These are phyloP conservation scores for Muscicapa adusta DNA, from an alignment of 2,113 vertebrate genomes.

Conservation along the genomic window DNA sequence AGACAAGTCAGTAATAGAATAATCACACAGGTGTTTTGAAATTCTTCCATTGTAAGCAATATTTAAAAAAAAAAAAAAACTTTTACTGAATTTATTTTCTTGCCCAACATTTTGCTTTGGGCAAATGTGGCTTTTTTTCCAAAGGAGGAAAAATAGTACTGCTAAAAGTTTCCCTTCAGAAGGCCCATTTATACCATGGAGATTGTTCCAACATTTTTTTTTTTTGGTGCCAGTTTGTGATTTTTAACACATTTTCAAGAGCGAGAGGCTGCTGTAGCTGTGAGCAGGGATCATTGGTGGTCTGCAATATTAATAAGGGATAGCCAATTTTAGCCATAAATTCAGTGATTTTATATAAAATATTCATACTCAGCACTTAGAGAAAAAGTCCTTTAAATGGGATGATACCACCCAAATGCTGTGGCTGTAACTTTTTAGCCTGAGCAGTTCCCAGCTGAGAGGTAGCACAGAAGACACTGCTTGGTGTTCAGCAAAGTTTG, in stretches of 20 bases:
- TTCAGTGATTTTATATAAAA: neutral
- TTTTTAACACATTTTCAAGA: slow-evolving; percentile 4
- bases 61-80: neutral
- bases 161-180: neutral
- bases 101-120: neutral
- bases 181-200: neutral
- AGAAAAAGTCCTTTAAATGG: neutral
- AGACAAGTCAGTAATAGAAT: neutral
- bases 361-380: neutral
- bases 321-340: neutral
- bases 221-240: neutral
- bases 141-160: neutral
- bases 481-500: neutral
- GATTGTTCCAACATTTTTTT: neutral
- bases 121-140: neutral
- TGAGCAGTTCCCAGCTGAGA: neutral
- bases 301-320: neutral
- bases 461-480: neutral
- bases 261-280: neutral
- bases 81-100: neutral
- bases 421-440: neutral
- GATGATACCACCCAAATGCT: neutral
- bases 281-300: neutral
- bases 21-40: neutral
- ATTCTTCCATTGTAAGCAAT: neutral